Conservation (phyloP, 2,888 invertebrate species). For the Lepidocyrtinus sp. region DNA sequence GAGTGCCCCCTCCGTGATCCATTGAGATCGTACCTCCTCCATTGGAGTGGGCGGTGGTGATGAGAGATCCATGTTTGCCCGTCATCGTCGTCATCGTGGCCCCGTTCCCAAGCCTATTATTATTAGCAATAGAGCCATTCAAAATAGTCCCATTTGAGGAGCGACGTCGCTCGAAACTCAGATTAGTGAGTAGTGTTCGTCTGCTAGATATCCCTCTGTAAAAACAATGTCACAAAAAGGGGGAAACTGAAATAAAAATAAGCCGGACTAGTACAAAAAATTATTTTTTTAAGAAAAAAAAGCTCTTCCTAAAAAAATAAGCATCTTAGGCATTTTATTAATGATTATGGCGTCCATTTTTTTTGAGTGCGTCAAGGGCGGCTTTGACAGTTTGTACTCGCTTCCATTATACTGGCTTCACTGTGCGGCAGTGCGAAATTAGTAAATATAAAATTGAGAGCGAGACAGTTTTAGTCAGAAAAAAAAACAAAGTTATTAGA, state of each 20-base stretch:
- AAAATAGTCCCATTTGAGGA: slow-evolving; percentile 56
- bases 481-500: no score
- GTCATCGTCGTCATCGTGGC: slow-evolving; percentile 41
- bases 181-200: slow-evolving; percentile 66
- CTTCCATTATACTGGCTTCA: no score
- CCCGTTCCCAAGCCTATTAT: slow-evolving; percentile 56
- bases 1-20: slow-evolving; percentile 38
- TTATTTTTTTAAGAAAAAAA: no score
- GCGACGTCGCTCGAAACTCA: slow-evolving; percentile 65
- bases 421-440: no score
- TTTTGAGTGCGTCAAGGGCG: not conserved
- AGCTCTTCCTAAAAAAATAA: not conserved
- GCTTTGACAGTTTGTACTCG: not conserved
- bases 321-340: slow-evolving; percentile 14
- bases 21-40: slow-evolving; percentile 33
- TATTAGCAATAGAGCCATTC: slow-evolving; percentile 61
- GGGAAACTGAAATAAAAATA: slow-evolving; percentile 52
- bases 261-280: slow-evolving; percentile 33
- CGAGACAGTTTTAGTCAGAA: no score
- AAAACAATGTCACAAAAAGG: slow-evolving; percentile 54
- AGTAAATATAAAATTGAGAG: no score
- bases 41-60: slow-evolving; percentile 43
- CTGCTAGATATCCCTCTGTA: slow-evolving; percentile 67
- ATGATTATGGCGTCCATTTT: not conserved
- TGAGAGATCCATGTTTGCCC: slow-evolving; percentile 45